Evolutionary conservation across 2,113 vertebrate species (phyloP), one percentile per base, ranked within the genome.

Genomic region (Erythrocercus mccallii): DNA sequence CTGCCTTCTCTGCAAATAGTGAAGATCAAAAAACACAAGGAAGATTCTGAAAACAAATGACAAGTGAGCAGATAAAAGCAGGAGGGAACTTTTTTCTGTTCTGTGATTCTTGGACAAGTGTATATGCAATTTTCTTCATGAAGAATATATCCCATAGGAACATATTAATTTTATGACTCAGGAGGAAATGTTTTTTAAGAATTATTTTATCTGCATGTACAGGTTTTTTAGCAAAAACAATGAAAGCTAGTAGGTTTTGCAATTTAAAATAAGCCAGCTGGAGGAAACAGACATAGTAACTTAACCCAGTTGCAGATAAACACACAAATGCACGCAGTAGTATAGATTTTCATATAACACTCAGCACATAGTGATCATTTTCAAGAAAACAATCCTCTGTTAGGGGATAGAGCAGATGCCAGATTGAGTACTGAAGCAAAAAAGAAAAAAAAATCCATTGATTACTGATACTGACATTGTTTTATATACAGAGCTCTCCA

Each of bases 321-420:
- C 27, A 57, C 11, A 42, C 2, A 68, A 24, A 35, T 48, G 31
- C 62, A 10, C 71, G 48, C 71, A 95, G 54, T 20, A 76, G 50
- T 84, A 93, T 73, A 86, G 73, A 95, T 97, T 94, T 96, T 96
- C 58, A 93, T 86, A 87, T 69, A 72, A 84, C 57, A 31, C 38
- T 22, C n/a, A 87, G 86, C 3, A 78, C 73, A 65, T 58, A 95
- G 77, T 79, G 80, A 92, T 82, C 77, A 44, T 94, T 73, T 81
- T 88, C 62, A 95, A 94, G 86, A 74, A 78, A 45, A 8, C 8
- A 54, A 48, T 88, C 48, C 48, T 96, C 54, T 94, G 38, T 66
- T 93, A 83, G 33, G 16, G 71, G 18, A 35, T 57, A 80, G 21
- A 93, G 57, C 65, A 96, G 81, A 94, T 92, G 69, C 51, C 38